Evolutionary conservation across 1,140 invertebrate genomes (phyloP), one percentile per base, ranked within the genome.

Genomic region (Radopholus similis): DNA sequence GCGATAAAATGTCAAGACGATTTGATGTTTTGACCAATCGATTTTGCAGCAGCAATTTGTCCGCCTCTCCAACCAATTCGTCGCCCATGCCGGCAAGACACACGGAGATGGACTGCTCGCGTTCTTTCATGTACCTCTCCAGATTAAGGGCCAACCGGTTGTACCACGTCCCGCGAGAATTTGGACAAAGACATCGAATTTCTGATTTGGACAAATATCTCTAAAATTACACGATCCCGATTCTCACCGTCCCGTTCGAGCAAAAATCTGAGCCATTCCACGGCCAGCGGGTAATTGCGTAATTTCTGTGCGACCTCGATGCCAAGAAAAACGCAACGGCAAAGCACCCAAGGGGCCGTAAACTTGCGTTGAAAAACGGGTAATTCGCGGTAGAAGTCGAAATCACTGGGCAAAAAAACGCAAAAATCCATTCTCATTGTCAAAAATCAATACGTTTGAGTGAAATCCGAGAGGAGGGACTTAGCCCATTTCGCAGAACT

Each of bases 91-190:
- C 59, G 5, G 30, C 4, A 9, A 3, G 30, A 49, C 59, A 62
- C 26, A 47, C 40, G 42, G 26, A 34, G 11, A 18, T 21, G 1
- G 75, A 40, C 18, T 71, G 35, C 1, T 71, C 67, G 28, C 59
- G 51, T 15, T 47, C 30, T 42, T 80, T 79, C 32, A 80, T 32
- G 64, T 78, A 77, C 21, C 49, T 54, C 38, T 76, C 64, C 32
- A 80, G 56, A 68, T 78, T 80, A 2, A 80, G 47, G 2, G 72
- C 64, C 13, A 78, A 64, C 23, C 77, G 59, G 21, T 74, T 59
- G 44, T 75, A 80, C 68, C 68, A 75, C 5, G 34, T 21, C 13
- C 77, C 77, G 32, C 75, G 71, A 3, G 44, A 66, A 71, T 75
- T 68, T 4, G 55, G 11, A 44, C 74, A 77, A 28, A 68, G 71